These are phyloP conservation scores for Pachyseris speciosa DNA, from an alignment of 64 coral and sea anemone species.

Conservation along the genomic window DNA sequence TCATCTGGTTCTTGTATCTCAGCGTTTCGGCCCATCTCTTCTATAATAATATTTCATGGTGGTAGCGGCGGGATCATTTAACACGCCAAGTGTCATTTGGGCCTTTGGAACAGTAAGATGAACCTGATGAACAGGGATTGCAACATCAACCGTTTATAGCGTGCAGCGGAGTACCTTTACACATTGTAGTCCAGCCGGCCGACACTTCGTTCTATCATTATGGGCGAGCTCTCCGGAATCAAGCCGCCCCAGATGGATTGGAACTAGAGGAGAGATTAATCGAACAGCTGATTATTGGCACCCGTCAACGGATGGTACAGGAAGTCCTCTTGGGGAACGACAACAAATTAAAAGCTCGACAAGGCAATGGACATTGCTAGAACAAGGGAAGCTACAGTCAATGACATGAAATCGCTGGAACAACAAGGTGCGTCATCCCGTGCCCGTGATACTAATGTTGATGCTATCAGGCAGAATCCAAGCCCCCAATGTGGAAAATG, in stretches of 20 bases:
- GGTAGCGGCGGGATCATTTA: not conserved
- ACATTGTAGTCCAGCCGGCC: not conserved
- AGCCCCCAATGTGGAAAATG: too few species aligned
- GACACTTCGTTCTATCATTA: too few species aligned
- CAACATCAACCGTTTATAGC: not conserved
- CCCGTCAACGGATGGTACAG: conserved; percentile 61
- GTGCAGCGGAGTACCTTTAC: not conserved
- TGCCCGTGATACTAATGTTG: too few species aligned
- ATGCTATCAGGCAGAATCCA: too few species aligned
- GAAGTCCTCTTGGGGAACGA: conserved; percentile 53
- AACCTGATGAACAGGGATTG: not conserved
- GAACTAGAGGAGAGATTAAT: conserved; percentile 54
- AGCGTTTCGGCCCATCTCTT: too few species aligned
- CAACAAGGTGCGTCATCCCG: too few species aligned
- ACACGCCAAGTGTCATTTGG: not conserved
- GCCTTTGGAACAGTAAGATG: not conserved
- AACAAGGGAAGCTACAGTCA: conserved; percentile 51
- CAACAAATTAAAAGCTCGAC: conserved; percentile 27
- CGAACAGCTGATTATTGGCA: conserved; percentile 68
- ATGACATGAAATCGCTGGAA: not conserved
- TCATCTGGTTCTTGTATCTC: too few species aligned
- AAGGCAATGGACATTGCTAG: conserved; percentile 62
- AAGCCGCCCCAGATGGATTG: not conserved
- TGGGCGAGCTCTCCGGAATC: not conserved
- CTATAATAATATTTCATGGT: too few species aligned